Evolutionary conservation across 2,797 vertebrate genomes (phyloP), one percentile per base, ranked within the genome.

Genomic region (Mycteria americana): DNA sequence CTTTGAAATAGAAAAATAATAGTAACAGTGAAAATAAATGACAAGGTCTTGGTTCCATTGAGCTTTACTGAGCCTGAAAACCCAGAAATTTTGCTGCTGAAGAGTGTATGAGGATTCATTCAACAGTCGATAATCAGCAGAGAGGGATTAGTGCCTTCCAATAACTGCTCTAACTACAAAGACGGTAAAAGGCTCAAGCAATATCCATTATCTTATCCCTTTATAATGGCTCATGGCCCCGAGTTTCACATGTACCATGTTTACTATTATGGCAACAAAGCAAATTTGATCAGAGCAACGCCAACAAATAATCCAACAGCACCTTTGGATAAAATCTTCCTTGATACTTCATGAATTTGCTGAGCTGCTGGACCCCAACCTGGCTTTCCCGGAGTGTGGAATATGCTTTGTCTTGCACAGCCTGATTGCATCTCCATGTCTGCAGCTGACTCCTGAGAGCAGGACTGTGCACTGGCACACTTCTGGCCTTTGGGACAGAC

Each of bases 1-100:
- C 95, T 95, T 94, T 95, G 92, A 89, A 97, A 93, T 9, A 85
- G 82, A 89, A 95, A 75, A 95, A 88, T 79, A 95, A 93, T 57
- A 96, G 91, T 74, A 95, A 89, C 76, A 64, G 89, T 75, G 75
- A 87, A 93, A 93, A 94, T 88, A 95, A 94, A 70, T 92, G 73
- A 72, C 84, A 82, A 46, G 70, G 82, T 90, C 89, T 95, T 53
- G 57, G 75, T 91, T 93, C 93, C 81, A 48, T 77, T 85, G 93
- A 88, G 94, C 46, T 94, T 91, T 88, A 80, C 30, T 41, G 80
- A 96, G 95, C 95, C 74, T 91, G 86, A 94, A 91, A 96, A 91
- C 82, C 72, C 74, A 48, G 77, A 92, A 63, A 90, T 91, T 84
- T 92, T 84, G 87, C 78, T 25, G n/a, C 72, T 62, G 73, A 72